These are phyloP conservation scores for Portevinia maculata DNA, from an alignment of 2,888 invertebrate genomes.

Conservation along the genomic window DNA sequence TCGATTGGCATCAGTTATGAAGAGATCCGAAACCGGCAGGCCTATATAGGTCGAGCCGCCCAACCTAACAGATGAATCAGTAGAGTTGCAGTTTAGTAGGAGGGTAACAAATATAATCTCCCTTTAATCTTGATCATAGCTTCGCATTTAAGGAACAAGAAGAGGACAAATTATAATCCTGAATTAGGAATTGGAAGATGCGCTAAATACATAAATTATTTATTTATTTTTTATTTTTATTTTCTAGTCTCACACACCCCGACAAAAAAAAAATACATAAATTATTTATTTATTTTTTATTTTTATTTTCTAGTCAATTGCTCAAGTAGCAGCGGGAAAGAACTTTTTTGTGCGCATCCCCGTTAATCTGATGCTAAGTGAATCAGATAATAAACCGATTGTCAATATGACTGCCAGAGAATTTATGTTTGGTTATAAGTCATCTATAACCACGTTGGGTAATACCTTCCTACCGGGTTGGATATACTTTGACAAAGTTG, in stretches of 20 bases:
- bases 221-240: no score
- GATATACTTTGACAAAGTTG: conserved; percentile 94
- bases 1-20: no score
- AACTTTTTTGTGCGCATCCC: conserved; percentile 87
- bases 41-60: no score
- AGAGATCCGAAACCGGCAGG: no score
- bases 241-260: no score
- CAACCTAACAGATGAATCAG: no score
- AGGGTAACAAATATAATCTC: no score
- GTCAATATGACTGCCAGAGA: conserved; percentile 92
- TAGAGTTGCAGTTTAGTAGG: no score
- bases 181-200: no score
- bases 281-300: conserved; percentile 2
- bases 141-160: no score
- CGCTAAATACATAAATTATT: neutral
- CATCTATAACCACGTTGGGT: conserved; percentile 91
- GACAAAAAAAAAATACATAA: neutral
- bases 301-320: conserved; percentile 87
- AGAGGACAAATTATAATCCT: no score
- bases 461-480: conserved; percentile 92
- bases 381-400: conserved; percentile 88
- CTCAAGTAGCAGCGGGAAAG: conserved; percentile 88
- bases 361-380: conserved; percentile 87
- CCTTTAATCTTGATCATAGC: no score
- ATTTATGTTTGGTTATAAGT: conserved; percentile 94